Base-by-base conservation (phyloP, 2,113 vertebrate genomes). In the Pyxicephalus adspersus region DNA sequence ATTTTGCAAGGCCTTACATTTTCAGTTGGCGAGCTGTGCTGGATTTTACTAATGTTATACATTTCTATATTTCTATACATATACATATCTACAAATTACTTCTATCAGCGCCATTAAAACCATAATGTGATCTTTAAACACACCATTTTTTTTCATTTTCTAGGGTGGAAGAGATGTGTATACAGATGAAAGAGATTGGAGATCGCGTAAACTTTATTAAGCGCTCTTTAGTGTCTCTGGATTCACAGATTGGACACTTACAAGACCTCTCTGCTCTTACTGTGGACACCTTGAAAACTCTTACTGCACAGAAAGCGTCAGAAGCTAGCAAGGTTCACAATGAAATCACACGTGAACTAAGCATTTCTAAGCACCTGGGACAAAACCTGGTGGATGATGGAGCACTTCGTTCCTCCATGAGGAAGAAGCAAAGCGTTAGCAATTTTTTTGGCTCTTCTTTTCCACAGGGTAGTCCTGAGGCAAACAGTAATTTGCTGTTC, bases 181-280 rank as follows among this genome's bases (percentile, higher is more conserved):
- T 99, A 89, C 98, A 99, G 87, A 93, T 99, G 88, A 98, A 94
- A 89, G 98, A 99, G 89, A 97, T 99, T 51, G 96, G 96, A 61
- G 96, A 99, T 92, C 95, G 94, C 60, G 98, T 99, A 83, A 99
- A 96, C 94, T 99, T 97, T 85, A 99, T 99, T 86, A 99, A 99
- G 86, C 94, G 96, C 55, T 98, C 97, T 4, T 86, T 99, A 81
- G 96, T 98, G 87, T 97, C 98, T 20, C 89, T 99, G 90, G 98
- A 99, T 89, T 97, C 96, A 15, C 97, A 99, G 81, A 99, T 99
- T 71, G 98, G 98, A 16, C 98, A 99, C 90, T 91, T 99, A n/a
- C 98, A 99, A 88, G 98, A 99, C 84, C 94, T 99, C 20, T 98
- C 96, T 0, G 98, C 95, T 26, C 91, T 99, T 5, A 99, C 97